A percentile compares a stretch with the other conserved stretches of the same genome.
These are phyloP conservation scores for Heliconius charithonia DNA, from an alignment of 2,888 invertebrate genomes.

Conservation along the genomic window DNA sequence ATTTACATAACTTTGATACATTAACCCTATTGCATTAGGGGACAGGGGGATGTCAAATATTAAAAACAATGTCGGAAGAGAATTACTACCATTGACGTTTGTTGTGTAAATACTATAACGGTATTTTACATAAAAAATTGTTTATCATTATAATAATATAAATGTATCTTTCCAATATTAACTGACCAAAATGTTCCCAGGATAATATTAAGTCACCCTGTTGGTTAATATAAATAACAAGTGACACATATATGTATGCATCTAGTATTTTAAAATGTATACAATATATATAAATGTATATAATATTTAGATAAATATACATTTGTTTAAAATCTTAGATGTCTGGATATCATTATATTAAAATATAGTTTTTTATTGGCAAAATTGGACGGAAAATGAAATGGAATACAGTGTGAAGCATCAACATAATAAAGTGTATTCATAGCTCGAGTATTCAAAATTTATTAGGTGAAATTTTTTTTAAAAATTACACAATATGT, in stretches of 20 bases:
- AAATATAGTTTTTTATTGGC: too few species aligned
- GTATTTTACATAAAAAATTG: conserved; percentile 1
- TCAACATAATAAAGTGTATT: too few species aligned
- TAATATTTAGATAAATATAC: too few species aligned
- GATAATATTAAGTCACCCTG: not conserved
- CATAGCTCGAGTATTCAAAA: too few species aligned
- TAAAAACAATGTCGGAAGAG: conserved; percentile 21
- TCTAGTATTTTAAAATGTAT: too few species aligned
- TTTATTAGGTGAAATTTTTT: too few species aligned
- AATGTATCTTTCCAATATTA: not conserved
- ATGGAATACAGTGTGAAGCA: too few species aligned
- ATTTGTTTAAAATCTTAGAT: not conserved
- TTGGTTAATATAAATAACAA: not conserved
- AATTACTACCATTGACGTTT: conserved; percentile 14
- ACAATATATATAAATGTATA: too few species aligned
- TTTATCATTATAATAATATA: conserved; percentile 7
- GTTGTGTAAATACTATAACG: conserved; percentile 10
- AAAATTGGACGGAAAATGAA: too few species aligned
- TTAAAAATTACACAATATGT: too few species aligned
- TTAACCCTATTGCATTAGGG: conserved; percentile 22
- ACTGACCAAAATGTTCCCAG: conserved; percentile 3
- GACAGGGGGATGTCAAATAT: conserved; percentile 19
- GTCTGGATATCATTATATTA: not conserved
- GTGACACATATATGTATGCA: not conserved
- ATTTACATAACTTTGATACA: conserved; percentile 52